Evolutionary conservation across 2,113 vertebrate genomes (phyloP), one percentile per base, ranked within the genome.

Genomic region (Ahaetulla prasina): DNA sequence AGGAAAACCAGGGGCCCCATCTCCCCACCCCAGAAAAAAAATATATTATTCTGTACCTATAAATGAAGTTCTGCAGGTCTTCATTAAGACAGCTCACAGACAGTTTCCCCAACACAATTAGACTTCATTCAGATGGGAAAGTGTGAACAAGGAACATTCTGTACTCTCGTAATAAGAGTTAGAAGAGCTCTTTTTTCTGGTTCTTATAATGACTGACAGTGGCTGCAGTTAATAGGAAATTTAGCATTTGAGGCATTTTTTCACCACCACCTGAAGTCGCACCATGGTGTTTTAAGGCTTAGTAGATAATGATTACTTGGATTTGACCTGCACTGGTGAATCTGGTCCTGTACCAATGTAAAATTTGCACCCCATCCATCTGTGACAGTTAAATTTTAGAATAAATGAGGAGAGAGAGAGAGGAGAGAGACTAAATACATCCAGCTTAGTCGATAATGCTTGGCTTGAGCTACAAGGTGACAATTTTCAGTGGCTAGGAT

Each of bases 81-180:
- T 92, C 87, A 93, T 39, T 43, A 93, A 95, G 27, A 89, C 80
- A 54, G 52, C 88, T 94, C 92, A 87, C 86, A 74, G 14, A 85
- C 84, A 85, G 93, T 91, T 93, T 16, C 88, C 57, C 63, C 49
- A 87, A 49, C 50, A 90, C 93, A 94, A 96, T 95, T 96, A 93
- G 89, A 93, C 95, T 94, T 94, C 43, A 50, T 94, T 94, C 95
- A 95, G 94, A 95, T 93, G 88, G 80, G 93, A 54, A 90, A 4
- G 57, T 8, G 60, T 89, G 91, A 92, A 89, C 92, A 95, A 86
- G 92, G 95, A 92, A 57, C 90, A 92, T 93, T 95, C 91, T 94
- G 68, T 43, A 93, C 85, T 95, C 63, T 91, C 68, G 22, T 8
- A 0, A 52, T 0, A 1, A 1, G n/a, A 91, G 89, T 89, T 53